These are phyloP conservation scores for Lordiphosa collinella DNA, from an alignment of 1,140 invertebrate genomes.

Conservation along the genomic window DNA sequence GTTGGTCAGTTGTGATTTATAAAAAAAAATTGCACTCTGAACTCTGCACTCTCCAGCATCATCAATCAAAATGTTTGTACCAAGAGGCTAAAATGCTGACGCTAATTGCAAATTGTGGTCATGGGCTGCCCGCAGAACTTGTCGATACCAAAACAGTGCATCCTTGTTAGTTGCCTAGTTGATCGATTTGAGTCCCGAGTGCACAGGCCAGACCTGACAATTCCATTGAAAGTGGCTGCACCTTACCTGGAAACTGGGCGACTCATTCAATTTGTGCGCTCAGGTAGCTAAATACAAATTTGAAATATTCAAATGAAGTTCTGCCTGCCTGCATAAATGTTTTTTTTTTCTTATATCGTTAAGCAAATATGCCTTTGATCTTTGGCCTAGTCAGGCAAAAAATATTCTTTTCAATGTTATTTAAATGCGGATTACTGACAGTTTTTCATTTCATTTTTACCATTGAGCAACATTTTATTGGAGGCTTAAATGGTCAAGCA, in stretches of 20 bases:
- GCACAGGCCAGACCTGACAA: not conserved
- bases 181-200: no score
- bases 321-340: not conserved
- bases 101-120: conserved; percentile 54
- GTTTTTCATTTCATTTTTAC: conserved; percentile 1
- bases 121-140: no score
- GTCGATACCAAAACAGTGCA: conserved; percentile 5
- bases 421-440: conserved; percentile 3
- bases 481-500: conserved; percentile 9
- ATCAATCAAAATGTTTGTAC: conserved; percentile 55
- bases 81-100: conserved; percentile 11
- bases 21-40: conserved; percentile 1
- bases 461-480: not conserved
- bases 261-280: conserved; percentile 3
- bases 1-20: not conserved
- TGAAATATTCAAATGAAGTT: conserved; percentile 11
- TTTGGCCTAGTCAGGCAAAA: not conserved
- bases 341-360: not conserved
- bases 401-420: not conserved
- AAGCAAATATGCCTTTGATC: conserved; percentile 2
- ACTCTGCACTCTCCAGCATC: conserved; percentile 30
- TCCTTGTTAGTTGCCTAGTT: no score
- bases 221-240: not conserved
- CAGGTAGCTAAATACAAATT: not conserved
- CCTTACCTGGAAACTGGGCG: conserved; percentile 2